Conservation (phyloP, 2,797 vertebrate genomes). For the Epinephelus awoara region DNA sequence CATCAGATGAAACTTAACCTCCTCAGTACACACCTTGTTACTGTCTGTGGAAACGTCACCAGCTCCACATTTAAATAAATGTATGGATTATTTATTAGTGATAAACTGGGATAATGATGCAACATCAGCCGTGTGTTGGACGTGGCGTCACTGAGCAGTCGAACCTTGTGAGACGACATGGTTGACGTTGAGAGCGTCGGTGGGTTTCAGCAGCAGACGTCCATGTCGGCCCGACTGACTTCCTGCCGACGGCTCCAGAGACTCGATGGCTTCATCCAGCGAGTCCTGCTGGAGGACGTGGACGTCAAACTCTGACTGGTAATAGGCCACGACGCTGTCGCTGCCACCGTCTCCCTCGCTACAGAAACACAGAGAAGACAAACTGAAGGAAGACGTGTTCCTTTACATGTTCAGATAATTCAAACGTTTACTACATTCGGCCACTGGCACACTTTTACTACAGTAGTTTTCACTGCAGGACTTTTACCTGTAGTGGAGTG, state of each 20-base stretch:
- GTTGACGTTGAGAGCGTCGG: constrained; percentile 75
- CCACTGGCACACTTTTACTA: too few relatives aligned
- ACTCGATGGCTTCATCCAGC: constrained; percentile 84
- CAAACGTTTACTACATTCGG: too few relatives aligned
- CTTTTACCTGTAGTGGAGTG: too few relatives aligned
- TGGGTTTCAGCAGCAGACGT: constrained; percentile 19
- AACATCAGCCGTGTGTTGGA: background rate
- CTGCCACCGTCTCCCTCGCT: constrained; percentile 69
- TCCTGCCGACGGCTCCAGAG: constrained; percentile 16
- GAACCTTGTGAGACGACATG: constrained; percentile 88
- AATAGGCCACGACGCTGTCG: constrained; percentile 90
- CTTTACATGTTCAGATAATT: too few relatives aligned
- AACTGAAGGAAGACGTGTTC: too few relatives aligned
- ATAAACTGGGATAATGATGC: too few relatives aligned
- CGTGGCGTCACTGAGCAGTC: background rate
- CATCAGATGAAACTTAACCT: too few relatives aligned
- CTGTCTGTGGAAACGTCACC: background rate
- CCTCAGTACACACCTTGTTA: background rate
- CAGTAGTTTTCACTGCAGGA: too few relatives aligned
- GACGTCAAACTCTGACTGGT: constrained; percentile 90
- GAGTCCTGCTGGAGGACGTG: constrained; percentile 76
- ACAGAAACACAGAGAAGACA: background rate
- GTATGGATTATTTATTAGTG: too few relatives aligned
- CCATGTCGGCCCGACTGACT: constrained; percentile 24
- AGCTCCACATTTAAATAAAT: too few relatives aligned